These are phyloP conservation scores for Helogale parvula DNA, from an alignment of 2,113 vertebrate species.

Conservation along the genomic window DNA sequence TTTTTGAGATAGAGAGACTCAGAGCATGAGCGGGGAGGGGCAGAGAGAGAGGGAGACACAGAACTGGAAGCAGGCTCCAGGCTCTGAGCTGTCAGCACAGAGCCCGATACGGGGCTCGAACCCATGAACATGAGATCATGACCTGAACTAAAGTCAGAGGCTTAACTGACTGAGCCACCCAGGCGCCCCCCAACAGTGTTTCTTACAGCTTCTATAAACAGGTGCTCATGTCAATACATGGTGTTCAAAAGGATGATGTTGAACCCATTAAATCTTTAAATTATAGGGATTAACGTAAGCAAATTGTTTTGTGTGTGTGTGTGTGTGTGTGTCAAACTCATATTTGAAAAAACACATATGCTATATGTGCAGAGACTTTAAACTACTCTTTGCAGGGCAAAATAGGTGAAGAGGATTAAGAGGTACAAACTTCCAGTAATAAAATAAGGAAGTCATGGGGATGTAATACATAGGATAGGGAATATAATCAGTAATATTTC, in stretches of 20 bases:
- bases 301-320: not conserved
- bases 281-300: conserved; percentile 11
- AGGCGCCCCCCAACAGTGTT: not conserved
- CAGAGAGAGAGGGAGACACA: too few relatives aligned
- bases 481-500: not conserved
- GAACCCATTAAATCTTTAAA: not conserved
- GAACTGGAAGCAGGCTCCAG: too few relatives aligned
- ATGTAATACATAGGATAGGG: not conserved
- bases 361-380: not conserved
- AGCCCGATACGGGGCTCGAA: too few relatives aligned
- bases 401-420: not conserved
- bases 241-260: not conserved
- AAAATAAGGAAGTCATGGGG: not conserved
- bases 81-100: too few relatives aligned
- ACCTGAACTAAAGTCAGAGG: too few relatives aligned
- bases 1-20: too few relatives aligned
- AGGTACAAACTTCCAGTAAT: not conserved
- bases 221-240: not conserved
- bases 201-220: not conserved
- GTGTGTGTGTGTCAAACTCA: not conserved
- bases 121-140: too few relatives aligned
- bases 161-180: too few relatives aligned
- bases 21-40: too few relatives aligned
- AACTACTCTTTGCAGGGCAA: not conserved
- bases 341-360: conserved; percentile 27